These are phyloP conservation scores for Tipula helvola DNA, from an alignment of 2,888 invertebrate species.

Conservation along the genomic window DNA sequence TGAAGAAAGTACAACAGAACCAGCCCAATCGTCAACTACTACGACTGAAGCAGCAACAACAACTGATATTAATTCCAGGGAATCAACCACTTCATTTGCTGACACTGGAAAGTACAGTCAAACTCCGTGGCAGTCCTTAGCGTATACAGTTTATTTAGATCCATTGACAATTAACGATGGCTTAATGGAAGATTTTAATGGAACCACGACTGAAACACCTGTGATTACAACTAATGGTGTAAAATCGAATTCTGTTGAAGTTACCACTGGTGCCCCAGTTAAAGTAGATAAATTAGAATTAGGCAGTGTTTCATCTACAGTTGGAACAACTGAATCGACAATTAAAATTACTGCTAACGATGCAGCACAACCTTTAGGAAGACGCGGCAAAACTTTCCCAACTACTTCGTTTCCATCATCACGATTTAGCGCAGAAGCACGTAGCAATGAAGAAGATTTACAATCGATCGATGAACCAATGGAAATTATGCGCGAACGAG, in stretches of 20 bases:
- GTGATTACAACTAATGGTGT: slow-evolving; percentile 12
- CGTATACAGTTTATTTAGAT: slow-evolving; percentile 54
- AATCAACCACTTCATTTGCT: neutral
- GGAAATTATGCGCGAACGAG: slow-evolving; percentile 45
- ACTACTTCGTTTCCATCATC: slow-evolving; percentile 14
- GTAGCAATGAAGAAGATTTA: neutral
- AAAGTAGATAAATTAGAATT: neutral
- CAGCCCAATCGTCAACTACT: slow-evolving; percentile 22
- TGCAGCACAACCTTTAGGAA: neutral
- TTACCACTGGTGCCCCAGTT: slow-evolving; percentile 17
- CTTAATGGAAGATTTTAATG: slow-evolving; percentile 32
- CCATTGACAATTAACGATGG: slow-evolving; percentile 61
- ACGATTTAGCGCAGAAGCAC: slow-evolving; percentile 20
- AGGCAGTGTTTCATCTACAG: slow-evolving; percentile 5
- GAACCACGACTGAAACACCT: neutral
- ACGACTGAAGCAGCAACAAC: slow-evolving; percentile 21
- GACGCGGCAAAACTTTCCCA: slow-evolving; percentile 16
- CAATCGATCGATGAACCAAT: slow-evolving; percentile 6
- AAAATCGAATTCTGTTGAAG: slow-evolving; percentile 13
- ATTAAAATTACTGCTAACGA: slow-evolving; percentile 16
- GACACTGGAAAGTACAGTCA: slow-evolving; percentile 24
- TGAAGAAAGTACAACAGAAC: slow-evolving; percentile 15
- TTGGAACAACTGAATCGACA: slow-evolving; percentile 25
- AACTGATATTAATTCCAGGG: slow-evolving; percentile 18
- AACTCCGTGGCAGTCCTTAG: slow-evolving; percentile 38